A percentile compares a stretch with the other conserved stretches of the same genome.
These are phyloP conservation scores for Sicus ferrugineus DNA, from an alignment of 2,888 invertebrate genomes.

Conservation along the genomic window DNA sequence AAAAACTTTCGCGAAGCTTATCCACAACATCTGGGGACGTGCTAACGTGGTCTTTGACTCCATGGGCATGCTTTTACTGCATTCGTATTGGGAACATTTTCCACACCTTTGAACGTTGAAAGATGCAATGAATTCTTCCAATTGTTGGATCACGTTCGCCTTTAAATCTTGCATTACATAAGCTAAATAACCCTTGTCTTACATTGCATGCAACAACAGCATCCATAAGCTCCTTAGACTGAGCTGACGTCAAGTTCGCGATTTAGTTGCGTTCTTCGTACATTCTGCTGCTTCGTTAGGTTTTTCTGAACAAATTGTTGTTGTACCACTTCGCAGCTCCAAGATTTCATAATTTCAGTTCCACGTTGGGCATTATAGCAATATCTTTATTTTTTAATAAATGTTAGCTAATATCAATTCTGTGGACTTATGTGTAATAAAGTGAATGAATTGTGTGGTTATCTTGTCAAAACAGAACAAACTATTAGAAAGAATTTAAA, in stretches of 20 bases:
- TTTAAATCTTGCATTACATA: conserved; percentile 15
- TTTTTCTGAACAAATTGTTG: too few relatives aligned
- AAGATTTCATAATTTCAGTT: too few relatives aligned
- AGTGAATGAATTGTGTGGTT: too few relatives aligned
- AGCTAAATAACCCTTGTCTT: not conserved
- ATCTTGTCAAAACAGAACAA: too few relatives aligned
- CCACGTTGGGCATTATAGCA: too few relatives aligned
- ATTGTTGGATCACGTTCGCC: conserved; percentile 5
- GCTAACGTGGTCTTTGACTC: not conserved
- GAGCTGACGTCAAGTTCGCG: not conserved
- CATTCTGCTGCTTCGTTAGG: too few relatives aligned
- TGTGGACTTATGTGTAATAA: too few relatives aligned
- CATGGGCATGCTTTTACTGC: conserved; percentile 6
- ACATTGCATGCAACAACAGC: not conserved
- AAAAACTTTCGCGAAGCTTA: conserved; percentile 37
- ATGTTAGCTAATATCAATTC: too few relatives aligned
- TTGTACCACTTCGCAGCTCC: too few relatives aligned
- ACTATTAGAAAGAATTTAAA: too few relatives aligned
- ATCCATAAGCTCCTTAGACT: not conserved
- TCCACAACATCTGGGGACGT: conserved; percentile 33
- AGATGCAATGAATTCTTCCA: conserved; percentile 20
- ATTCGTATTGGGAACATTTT: conserved; percentile 30
- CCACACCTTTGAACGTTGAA: conserved; percentile 9
- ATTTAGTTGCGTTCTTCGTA: not conserved
- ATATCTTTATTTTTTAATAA: too few relatives aligned